Conservation (phyloP, 2,113 vertebrate genomes). For the Mormyrus lacerda region DNA sequence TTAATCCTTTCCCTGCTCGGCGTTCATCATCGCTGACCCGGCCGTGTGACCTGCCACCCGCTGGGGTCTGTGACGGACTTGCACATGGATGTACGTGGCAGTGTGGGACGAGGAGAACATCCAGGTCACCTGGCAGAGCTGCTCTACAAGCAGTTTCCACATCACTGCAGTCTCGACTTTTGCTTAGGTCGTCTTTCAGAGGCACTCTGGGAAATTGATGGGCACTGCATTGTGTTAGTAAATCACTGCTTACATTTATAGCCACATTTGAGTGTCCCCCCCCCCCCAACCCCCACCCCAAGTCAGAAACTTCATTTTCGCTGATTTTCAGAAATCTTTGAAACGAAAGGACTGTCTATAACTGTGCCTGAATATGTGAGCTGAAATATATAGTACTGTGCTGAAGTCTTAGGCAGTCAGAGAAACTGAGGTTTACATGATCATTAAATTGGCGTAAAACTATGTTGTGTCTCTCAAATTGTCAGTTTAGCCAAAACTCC, state of each 20-base stretch:
- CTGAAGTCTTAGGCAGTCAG: not conserved
- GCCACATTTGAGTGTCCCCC: not conserved
- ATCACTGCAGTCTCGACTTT: not conserved
- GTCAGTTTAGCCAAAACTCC: not conserved
- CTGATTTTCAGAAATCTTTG: not conserved
- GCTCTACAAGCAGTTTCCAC: not conserved
- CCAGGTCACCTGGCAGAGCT: not conserved
- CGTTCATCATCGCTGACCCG: not conserved
- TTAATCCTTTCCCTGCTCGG: not conserved
- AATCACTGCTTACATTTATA: not conserved
- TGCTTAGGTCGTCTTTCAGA: not conserved
- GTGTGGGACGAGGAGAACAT: not conserved
- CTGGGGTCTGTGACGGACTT: not conserved
- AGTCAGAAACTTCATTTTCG: not conserved
- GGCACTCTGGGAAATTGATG: not conserved
- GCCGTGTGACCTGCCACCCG: not conserved
- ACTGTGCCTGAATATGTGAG: not conserved
- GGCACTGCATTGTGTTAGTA: not conserved
- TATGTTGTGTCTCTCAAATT: not conserved
- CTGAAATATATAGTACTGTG: not conserved
- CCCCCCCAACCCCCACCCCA: not conserved
- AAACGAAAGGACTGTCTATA: not conserved
- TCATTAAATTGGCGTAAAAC: not conserved
- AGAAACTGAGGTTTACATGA: not conserved
- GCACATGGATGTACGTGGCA: not conserved